Evolutionary conservation across 2,113 vertebrate genomes (phyloP).

Genomic region (Thalassoma bifasciatum): DNA sequence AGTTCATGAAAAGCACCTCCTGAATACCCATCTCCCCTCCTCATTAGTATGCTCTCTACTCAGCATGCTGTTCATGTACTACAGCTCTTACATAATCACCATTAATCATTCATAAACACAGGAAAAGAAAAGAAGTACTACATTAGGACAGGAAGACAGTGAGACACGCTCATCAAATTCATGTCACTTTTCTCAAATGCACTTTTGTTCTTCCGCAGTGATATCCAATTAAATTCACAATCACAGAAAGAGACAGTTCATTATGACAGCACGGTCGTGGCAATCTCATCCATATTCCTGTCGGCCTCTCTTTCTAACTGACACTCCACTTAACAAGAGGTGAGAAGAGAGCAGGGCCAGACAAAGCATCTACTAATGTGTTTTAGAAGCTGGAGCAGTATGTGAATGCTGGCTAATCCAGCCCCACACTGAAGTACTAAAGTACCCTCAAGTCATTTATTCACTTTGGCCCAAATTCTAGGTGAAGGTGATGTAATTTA

Average conservation of each 20-base stretch:
- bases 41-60: constrained; percentile 11
- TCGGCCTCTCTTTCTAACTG: constrained; percentile 6
- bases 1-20: constrained; percentile 15
- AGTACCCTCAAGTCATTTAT: too few relatives aligned
- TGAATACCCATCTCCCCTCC: neutral
- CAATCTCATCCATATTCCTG: constrained; percentile 44
- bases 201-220: constrained; percentile 32
- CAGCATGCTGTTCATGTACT: constrained; percentile 21
- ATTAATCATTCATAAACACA: constrained; percentile 58
- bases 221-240: constrained; percentile 48
- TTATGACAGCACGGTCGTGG: constrained; percentile 57
- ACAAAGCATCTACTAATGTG: constrained; percentile 30
- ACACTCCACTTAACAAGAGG: constrained; percentile 14
- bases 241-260: constrained; percentile 27
- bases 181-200: neutral
- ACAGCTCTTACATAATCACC: constrained; percentile 40
- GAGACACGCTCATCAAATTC: neutral
- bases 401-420: constrained; percentile 33
- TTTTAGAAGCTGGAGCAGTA: constrained; percentile 24
- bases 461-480: too few relatives aligned
- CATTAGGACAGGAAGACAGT: constrained; percentile 2
- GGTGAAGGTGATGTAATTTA: too few relatives aligned
- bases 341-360: constrained; percentile 13
- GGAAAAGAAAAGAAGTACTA: neutral
- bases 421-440: too few relatives aligned